These are phyloP conservation scores for Florisuga fusca DNA, from an alignment of 2,797 vertebrate species.

Conservation along the genomic window DNA sequence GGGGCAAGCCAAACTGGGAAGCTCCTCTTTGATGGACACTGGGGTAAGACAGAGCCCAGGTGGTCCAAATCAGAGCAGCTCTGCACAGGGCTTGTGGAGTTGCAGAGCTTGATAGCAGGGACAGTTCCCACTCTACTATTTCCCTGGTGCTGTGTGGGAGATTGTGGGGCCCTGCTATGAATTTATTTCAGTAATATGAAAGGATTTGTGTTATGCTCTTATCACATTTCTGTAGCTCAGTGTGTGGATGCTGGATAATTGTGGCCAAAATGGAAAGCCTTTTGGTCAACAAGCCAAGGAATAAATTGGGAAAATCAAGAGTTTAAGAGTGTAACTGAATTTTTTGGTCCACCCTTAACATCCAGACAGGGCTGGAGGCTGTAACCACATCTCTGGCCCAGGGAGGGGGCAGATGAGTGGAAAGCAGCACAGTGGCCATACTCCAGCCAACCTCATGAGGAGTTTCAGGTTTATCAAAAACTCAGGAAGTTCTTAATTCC, in stretches of 20 bases:
- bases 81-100: not conserved
- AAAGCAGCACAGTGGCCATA: not conserved
- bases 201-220: not conserved
- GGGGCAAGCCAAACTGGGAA: not conserved
- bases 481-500: not conserved
- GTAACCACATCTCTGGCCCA: rapidly evolving
- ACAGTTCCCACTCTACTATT: rapidly evolving
- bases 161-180: not conserved
- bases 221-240: not conserved
- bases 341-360: not conserved
- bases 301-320: not conserved
- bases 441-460: not conserved
- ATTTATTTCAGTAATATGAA: not conserved
- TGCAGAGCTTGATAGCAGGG: not conserved
- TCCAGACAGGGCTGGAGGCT: not conserved
- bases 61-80: rapidly evolving
- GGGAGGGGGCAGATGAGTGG: not conserved
- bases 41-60: not conserved
- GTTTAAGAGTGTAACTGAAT: not conserved
- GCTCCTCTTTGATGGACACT: not conserved
- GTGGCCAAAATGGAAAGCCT: not conserved
- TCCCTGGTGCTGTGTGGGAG: not conserved
- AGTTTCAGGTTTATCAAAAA: not conserved
- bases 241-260: not conserved
- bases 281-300: not conserved